Base-by-base conservation (phyloP, 2,113 vertebrate species). In the Todiramphus chloris region DNA sequence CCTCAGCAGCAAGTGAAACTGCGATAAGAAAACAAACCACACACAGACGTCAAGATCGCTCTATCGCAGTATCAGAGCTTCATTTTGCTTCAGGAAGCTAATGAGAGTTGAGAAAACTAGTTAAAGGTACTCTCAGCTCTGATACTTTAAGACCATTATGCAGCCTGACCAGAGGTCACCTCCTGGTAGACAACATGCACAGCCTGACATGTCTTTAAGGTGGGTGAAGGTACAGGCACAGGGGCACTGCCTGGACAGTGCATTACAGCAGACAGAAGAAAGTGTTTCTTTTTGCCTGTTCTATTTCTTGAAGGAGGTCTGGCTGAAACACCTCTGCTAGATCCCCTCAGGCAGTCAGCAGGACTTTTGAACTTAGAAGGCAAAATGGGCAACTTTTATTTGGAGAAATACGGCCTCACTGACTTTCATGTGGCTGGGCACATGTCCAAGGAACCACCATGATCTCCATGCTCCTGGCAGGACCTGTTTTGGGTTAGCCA, bases 41-140 rank as follows among this genome's bases (percentile, higher is more conserved):
- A 19, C 11, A 18, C 37, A 72, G 35, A 64, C 2, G 1, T 62
- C 64, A 73, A 3, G 19, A 69, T 46, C 0, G 0, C 24, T 59
- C 27, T 66, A 5, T 13, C 7, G 5, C 4, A 76, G 44, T 39
- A 23, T 64, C 16, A 53, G 58, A 68, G 63, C 37, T 82, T 37
- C 4, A 51, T 56, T 93, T 78, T 87, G 74, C 30, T 91, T 72
- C 58, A 81, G 0, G 4, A 91, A 89, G 35, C 41, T 76, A 78
- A 18, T 6, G 11, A 19, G 24, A 19, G 24, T 24, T 79, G 48
- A 73, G 30, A 85, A 89, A 68, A 87, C 14, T 16, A 68, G 20
- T 75, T 43, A 59, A 44, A 93, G 23, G 43, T 74, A 63, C 72
- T 91, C 69, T 63, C 69, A 82, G 58, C 35, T 93, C 74, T 62